Evolutionary conservation across 2,113 vertebrate species (phyloP).

Genomic region (Tricholaema leucomelas): DNA sequence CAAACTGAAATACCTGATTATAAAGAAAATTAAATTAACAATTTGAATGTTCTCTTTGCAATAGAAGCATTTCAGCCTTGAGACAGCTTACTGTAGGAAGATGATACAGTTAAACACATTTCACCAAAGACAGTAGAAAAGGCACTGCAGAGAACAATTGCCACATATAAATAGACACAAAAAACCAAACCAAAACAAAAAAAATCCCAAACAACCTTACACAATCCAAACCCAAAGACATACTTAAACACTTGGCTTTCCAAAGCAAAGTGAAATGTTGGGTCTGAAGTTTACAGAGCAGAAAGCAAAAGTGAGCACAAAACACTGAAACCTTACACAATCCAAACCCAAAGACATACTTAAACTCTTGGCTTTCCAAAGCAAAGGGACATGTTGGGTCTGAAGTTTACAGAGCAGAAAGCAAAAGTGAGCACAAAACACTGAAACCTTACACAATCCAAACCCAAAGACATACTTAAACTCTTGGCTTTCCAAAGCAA

Average conservation of each 20-base stretch:
- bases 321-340: not conserved
- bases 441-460: not conserved
- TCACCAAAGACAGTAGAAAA: not conserved
- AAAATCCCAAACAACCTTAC: not conserved
- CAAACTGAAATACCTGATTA: not conserved
- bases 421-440: not conserved
- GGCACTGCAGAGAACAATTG: not conserved
- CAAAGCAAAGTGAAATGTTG: not conserved
- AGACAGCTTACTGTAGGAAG: not conserved
- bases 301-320: not conserved
- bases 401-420: not conserved
- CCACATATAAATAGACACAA: not conserved
- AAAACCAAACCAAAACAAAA: not conserved
- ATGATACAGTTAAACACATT: not conserved
- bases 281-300: not conserved
- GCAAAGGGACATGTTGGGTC: not conserved
- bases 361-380: not conserved
- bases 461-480: not conserved
- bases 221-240: not conserved
- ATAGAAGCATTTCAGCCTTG: not conserved
- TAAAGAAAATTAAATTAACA: not conserved
- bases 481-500: not conserved
- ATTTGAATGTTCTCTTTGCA: not conserved
- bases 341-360: not conserved
- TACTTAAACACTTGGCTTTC: not conserved